Evolutionary conservation across 2,888 invertebrate species (phyloP).

Genomic region (Helleia helle): DNA sequence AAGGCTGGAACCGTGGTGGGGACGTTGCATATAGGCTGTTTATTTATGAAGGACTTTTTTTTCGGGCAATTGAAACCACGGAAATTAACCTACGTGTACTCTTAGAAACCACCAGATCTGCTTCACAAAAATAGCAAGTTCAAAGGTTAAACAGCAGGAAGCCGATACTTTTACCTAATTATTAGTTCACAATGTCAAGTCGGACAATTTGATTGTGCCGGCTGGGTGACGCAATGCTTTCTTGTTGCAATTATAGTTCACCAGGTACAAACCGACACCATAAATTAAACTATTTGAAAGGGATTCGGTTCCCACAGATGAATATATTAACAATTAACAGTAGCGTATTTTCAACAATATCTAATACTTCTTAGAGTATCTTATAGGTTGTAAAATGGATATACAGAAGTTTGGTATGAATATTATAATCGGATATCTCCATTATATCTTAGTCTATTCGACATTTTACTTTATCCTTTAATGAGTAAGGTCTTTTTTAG

Average conservation of each 20-base stretch:
- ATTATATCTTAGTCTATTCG: neutral
- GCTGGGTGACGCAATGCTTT: conserved; percentile 9
- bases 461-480: neutral
- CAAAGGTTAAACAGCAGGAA: neutral
- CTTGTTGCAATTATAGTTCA: conserved; percentile 15
- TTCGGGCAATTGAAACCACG: too few relatives aligned
- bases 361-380: neutral
- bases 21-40: too few relatives aligned
- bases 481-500: neutral
- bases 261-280: conserved; percentile 25
- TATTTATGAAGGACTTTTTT: too few relatives aligned
- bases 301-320: conserved; percentile 58
- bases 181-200: neutral
- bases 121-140: neutral
- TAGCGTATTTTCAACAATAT: neutral
- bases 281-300: conserved; percentile 55
- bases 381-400: neutral
- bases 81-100: too few relatives aligned
- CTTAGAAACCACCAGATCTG: neutral
- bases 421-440: neutral
- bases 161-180: neutral
- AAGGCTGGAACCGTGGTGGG: too few relatives aligned
- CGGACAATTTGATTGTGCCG: conserved; percentile 1
- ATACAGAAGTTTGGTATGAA: neutral
- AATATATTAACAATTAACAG: conserved; percentile 14